phyloP scores from a whole-genome alignment of 2,888 invertebrate species.

The Rotaria macrura region DNA sequence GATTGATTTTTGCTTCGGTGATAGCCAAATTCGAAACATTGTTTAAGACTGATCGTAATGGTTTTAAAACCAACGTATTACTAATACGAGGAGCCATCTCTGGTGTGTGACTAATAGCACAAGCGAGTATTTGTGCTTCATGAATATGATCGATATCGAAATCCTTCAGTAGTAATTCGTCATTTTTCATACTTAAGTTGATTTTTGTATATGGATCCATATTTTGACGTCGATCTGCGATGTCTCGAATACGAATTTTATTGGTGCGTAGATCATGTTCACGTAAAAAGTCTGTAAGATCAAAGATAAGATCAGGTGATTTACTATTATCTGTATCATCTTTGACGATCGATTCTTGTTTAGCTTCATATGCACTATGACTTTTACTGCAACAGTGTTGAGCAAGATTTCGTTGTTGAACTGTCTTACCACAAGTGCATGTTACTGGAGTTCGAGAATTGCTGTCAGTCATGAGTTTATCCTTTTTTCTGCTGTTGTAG shows the following conservation, averaged over 20 bases:
- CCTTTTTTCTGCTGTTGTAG: too few relatives aligned
- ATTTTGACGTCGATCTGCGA: background rate
- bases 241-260: background rate
- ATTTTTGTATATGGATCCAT: background rate
- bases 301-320: background rate
- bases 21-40: background rate
- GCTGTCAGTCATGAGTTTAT: background rate
- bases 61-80: background rate
- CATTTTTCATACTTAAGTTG: background rate
- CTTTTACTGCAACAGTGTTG: background rate
- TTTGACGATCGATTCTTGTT: background rate
- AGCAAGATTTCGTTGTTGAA: background rate
- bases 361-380: background rate
- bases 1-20: background rate
- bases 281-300: background rate
- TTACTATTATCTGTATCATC: too few relatives aligned
- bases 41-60: background rate
- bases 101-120: background rate
- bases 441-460: background rate
- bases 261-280: background rate
- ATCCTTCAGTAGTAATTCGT: background rate
- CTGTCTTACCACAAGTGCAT: background rate
- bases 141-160: slow-evolving; percentile 2
- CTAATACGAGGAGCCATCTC: background rate
- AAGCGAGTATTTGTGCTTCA: slow-evolving; percentile 9